Conservation (phyloP, 30 jellyfish, hydroid and myxozoan genomes). For the Pelagia noctiluca region DNA sequence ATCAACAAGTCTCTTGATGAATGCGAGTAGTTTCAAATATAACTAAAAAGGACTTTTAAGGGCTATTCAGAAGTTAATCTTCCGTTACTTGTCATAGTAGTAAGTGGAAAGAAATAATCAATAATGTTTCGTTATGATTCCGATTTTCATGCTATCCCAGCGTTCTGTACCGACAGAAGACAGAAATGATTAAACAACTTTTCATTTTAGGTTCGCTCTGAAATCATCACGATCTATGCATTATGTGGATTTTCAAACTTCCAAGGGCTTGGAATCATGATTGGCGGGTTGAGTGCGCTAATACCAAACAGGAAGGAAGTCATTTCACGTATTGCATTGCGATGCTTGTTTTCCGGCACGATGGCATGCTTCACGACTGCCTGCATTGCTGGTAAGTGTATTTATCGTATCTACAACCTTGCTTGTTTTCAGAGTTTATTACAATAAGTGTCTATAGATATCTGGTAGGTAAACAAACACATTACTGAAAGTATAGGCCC, state of each 20-base stretch:
- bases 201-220: constrained; percentile 32
- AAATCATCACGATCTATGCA: constrained; percentile 25
- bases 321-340: constrained; percentile 8
- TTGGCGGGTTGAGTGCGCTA: constrained; percentile 24
- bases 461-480: background rate
- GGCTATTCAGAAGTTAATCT: no score
- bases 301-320: background rate
- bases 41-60: no score
- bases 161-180: no score
- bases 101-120: no score
- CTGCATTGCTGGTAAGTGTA: constrained; percentile 34
- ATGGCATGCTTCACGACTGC: constrained; percentile 42
- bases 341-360: constrained; percentile 16
- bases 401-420: background rate
- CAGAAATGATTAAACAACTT: no score
- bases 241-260: constrained; percentile 40
- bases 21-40: no score
- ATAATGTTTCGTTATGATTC: no score
- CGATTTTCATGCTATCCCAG: no score
- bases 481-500: background rate
- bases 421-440: background rate
- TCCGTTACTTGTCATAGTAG: no score
- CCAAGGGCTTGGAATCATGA: constrained; percentile 23
- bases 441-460: background rate
- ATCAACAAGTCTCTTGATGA: no score